Base-by-base conservation (phyloP, 2,113 vertebrate genomes). In the Cyanoramphus novaezelandiae region DNA sequence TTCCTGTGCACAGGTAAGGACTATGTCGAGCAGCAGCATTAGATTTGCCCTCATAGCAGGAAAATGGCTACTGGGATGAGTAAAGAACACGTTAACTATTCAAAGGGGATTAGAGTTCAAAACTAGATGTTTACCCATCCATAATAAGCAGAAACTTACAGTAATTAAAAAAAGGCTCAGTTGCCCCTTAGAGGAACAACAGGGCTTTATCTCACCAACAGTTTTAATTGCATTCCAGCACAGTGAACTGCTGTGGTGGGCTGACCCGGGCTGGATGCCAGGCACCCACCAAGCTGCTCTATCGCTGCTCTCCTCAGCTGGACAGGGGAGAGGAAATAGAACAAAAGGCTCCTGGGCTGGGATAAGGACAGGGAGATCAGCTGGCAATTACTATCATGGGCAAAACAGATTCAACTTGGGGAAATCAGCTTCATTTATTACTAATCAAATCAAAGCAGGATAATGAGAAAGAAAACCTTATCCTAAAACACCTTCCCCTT, bases 221-320 rank as follows among this genome's bases (percentile, higher is more conserved):
- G 55, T 82, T 92, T 94, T 87, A 92, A 95, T 96, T 92, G 69
- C 72, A 81, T 91, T 93, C 78, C 83, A 90, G 21, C 44, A 33
- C 3, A 86, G 59, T 33, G 82, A 72, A 53, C 47, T n/a, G 31
- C 41, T 44, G 17, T 9, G 31, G 29, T 67, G 41, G 64, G 64
- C 31, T 46, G 64, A 44, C 64, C 15, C 7, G 7, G 64, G 41
- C 43, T 46, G 64, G 64, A 33, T 33, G 17, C 53, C 55, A 41
- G 53, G 53, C 33, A 41, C 52, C 46, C 52, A 44, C 41, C 71
- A 44, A 28, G 25, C 39, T 43, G 24, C 31, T 14, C 41, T 33
- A 16, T 20, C 24, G 19, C 41, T 57, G 39, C 23, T 33, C 31
- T n/a, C 25, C 53, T 59, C 71, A 44, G 68, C 47, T 39, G 47